Conservation (phyloP, 2,797 vertebrate species). For the Pitangus sulphuratus region DNA sequence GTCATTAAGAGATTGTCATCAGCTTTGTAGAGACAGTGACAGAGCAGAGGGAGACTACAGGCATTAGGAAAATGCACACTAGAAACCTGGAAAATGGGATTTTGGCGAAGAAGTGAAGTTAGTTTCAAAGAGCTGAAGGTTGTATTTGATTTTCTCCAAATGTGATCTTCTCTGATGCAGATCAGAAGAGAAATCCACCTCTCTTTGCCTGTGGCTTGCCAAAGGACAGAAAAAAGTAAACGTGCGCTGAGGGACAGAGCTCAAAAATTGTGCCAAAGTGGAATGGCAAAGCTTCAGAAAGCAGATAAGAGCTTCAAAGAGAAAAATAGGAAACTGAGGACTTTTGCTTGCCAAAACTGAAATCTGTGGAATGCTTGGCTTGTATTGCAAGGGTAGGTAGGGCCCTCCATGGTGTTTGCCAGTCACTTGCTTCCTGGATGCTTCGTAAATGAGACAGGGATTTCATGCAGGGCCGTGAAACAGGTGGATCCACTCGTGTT, state of each 20-base stretch:
- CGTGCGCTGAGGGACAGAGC: accelerated
- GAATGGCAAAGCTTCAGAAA: neutral
- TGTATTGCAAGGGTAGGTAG: neutral
- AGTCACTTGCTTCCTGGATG: neutral
- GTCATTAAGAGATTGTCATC: neutral
- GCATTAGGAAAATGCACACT: neutral
- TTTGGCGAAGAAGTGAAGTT: neutral
- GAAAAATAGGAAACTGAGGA: neutral
- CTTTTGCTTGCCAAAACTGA: neutral
- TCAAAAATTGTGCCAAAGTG: neutral
- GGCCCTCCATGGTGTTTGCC: neutral
- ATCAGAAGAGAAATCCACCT: neutral
- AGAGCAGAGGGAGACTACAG: neutral
- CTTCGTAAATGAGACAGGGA: neutral
- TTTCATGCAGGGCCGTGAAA: neutral
- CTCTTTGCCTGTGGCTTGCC: neutral
- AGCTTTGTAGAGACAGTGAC: neutral
- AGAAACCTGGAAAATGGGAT: neutral
- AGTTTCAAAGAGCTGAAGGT: neutral
- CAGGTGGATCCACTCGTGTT: neutral
- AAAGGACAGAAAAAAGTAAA: neutral
- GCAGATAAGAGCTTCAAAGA: neutral
- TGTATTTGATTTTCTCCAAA: neutral
- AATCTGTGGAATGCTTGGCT: neutral
- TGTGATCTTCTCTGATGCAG: neutral